These are phyloP conservation scores for Falco biarmicus DNA, from an alignment of 2,797 vertebrate species.

Conservation along the genomic window DNA sequence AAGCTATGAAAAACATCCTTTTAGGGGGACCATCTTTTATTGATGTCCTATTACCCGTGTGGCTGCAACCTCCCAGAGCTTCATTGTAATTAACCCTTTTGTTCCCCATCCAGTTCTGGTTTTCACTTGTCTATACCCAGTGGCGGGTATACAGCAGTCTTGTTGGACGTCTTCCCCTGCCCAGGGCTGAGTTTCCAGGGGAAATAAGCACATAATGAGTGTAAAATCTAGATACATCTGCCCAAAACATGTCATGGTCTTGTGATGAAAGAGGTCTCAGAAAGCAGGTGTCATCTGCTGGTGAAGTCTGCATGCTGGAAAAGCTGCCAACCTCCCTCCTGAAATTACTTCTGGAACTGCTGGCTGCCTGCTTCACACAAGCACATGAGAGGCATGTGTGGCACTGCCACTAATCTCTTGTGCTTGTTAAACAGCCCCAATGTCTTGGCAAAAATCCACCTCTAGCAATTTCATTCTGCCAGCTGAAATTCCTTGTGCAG, in stretches of 20 bases:
- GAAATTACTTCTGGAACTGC: slow-evolving; percentile 32
- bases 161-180: not conserved
- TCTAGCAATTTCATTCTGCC: slow-evolving; percentile 29
- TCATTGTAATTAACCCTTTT: not conserved
- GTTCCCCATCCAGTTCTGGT: not conserved
- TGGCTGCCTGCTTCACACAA: not conserved
- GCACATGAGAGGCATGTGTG: not conserved
- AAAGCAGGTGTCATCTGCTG: not conserved
- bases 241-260: not conserved
- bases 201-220: not conserved
- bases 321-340: not conserved
- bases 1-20: not conserved
- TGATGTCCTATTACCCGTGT: not conserved
- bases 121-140: not conserved
- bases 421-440: slow-evolving; percentile 8
- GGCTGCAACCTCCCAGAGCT: not conserved
- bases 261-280: not conserved
- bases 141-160: not conserved
- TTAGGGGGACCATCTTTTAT: not conserved
- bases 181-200: not conserved
- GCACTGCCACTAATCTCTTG: not conserved
- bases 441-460: slow-evolving; percentile 38
- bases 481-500: not conserved
- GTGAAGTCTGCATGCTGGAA: not conserved
- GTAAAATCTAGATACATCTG: not conserved